phyloP scores from a whole-genome alignment of 2,888 invertebrate genomes.

The Drepana falcataria region DNA sequence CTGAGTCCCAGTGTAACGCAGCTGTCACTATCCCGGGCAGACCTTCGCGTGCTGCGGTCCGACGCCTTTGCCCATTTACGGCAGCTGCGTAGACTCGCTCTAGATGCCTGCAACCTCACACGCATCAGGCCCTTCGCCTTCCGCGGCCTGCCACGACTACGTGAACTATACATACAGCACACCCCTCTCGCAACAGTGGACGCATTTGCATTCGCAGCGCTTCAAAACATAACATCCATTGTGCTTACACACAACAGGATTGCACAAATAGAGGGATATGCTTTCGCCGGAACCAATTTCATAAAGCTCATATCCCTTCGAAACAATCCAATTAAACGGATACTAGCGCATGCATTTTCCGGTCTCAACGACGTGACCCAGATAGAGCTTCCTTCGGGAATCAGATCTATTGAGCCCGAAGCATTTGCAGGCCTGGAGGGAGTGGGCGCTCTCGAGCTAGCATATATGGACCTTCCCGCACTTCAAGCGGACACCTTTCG shows the following conservation, averaged over 20 bases:
- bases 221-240: slow-evolving; percentile 88
- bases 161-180: slow-evolving; percentile 90
- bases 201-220: slow-evolving; percentile 89
- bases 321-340: slow-evolving; percentile 89
- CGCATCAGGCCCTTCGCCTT: slow-evolving; percentile 91
- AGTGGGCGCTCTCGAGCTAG: slow-evolving; percentile 88
- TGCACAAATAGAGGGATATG: slow-evolving; percentile 84
- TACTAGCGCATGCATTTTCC: slow-evolving; percentile 90
- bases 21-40: slow-evolving; percentile 90
- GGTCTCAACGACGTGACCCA: slow-evolving; percentile 90
- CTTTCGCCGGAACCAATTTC: slow-evolving; percentile 92
- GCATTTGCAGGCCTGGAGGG: slow-evolving; percentile 90
- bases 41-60: slow-evolving; percentile 87
- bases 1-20: slow-evolving; percentile 90
- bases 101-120: slow-evolving; percentile 93
- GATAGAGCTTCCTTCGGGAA: slow-evolving; percentile 90
- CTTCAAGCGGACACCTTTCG: slow-evolving; percentile 85
- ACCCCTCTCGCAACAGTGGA: slow-evolving; percentile 90
- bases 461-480: slow-evolving; percentile 89
- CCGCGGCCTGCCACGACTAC: slow-evolving; percentile 87
- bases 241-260: slow-evolving; percentile 85
- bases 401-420: slow-evolving; percentile 85
- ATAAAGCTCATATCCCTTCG: slow-evolving; percentile 89
- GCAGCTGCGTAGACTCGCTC: slow-evolving; percentile 87
- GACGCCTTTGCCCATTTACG: slow-evolving; percentile 91